Evolutionary conservation across 1,140 invertebrate species (phyloP).

Genomic region (Sminthurinus signatus): DNA sequence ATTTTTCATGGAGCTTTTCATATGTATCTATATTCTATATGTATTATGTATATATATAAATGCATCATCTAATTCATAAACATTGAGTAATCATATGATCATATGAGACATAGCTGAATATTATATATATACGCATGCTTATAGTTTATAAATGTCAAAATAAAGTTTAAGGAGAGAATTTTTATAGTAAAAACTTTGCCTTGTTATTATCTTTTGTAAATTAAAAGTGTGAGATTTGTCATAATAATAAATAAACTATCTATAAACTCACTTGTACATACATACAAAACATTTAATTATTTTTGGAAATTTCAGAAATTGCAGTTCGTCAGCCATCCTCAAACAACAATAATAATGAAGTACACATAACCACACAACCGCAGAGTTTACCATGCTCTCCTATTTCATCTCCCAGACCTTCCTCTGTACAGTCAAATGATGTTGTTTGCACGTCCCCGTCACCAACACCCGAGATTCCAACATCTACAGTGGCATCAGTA

Average conservation of each 20-base stretch:
- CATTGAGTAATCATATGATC: neutral
- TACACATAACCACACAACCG: constrained; percentile 61
- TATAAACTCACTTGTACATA: no score
- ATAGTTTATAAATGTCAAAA: neutral
- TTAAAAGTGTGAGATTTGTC: neutral
- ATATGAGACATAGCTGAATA: neutral
- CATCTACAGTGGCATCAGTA: neutral
- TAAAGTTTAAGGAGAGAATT: neutral
- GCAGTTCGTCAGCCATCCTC: neutral
- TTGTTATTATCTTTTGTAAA: neutral
- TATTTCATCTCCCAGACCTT: constrained; percentile 49
- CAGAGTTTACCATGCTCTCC: constrained; percentile 59
- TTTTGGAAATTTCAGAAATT: neutral
- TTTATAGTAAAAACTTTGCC: neutral
- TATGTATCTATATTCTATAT: neutral
- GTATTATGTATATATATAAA: neutral
- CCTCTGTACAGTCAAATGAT: constrained; percentile 29
- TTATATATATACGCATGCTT: neutral
- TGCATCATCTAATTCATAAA: neutral
- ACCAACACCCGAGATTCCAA: constrained; percentile 11
- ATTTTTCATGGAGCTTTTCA: neutral
- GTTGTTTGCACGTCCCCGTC: neutral
- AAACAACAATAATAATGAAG: constrained; percentile 48
- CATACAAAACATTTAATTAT: no score
- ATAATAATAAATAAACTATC: neutral